Evolutionary conservation across 2,888 invertebrate species (phyloP), one percentile per base, ranked within the genome.

Genomic region (Eurois occulta): DNA sequence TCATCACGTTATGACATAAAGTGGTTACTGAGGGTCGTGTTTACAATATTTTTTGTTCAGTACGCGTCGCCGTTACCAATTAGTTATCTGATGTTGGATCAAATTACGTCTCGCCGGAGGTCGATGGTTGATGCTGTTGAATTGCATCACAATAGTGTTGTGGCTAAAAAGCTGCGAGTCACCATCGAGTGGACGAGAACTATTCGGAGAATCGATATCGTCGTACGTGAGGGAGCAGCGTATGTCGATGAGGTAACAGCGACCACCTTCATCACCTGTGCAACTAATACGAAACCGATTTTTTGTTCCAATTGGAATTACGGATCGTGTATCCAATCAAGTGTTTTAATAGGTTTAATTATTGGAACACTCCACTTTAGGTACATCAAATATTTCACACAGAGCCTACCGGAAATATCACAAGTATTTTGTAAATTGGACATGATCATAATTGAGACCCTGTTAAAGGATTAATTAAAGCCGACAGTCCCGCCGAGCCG

Each of bases 11-110:
- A 81, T 90, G 90, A 88, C 88, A 81, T 72, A 68, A 80, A 85
- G 86, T 89, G 85, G 85, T 81, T 81, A 86, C 76, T 79, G 80
- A 85, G 83, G 84, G 80, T 89, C 86, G 84, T 90, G 88, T 92
- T 90, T 91, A 88, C 87, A 72, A 88, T 89, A 87, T 90, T 93
- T 93, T 93, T 92, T 91, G 90, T 91, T 78, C 89, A 88, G 91
- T 92, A 93, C 91, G 90, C 89, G 86, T 91, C 84, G 90, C 93
- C 93, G 92, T 94, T 92, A 93, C 92, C 93, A 93, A 95, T 95
- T 95, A 94, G 92, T 92, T 94, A 94, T 94, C 93, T 84, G 87
- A 90, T 91, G 90, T 91, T 90, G 91, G 92, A 95, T 95, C 94
- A 93, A 94, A 94, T 94, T 91, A 89, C 90, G 90, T 90, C 89